Conservation (phyloP, 1,140 invertebrate genomes). For the Orchestia grillus region DNA sequence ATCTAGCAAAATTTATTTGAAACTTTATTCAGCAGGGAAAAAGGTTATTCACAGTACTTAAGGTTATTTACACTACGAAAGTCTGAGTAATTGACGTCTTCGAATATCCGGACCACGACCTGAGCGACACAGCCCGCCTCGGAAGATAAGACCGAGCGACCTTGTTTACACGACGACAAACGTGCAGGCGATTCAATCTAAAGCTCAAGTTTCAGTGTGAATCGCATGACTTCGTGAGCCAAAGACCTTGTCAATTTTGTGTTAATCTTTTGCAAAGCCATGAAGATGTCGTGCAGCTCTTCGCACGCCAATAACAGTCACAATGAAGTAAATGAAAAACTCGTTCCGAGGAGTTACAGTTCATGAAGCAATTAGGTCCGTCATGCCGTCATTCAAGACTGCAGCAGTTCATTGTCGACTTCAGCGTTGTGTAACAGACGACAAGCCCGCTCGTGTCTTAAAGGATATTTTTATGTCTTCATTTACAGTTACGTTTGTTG, state of each 20-base stretch:
- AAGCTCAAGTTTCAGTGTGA: neutral
- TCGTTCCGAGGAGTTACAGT: neutral
- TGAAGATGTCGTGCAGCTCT: neutral
- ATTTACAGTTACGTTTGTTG: neutral
- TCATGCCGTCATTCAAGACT: neutral
- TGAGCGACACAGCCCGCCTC: neutral
- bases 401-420: too few species aligned
- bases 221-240: neutral
- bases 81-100: neutral
- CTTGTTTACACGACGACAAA: neutral
- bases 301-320: neutral
- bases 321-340: neutral
- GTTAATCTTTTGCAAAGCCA: slow-evolving; percentile 1
- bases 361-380: neutral
- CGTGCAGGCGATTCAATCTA: neutral
- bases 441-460: neutral
- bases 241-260: neutral
- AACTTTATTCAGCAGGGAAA: too few species aligned
- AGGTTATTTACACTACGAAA: too few species aligned
- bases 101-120: neutral
- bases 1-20: too few species aligned
- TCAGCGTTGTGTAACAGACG: neutral
- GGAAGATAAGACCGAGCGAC: neutral
- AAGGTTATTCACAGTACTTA: too few species aligned
- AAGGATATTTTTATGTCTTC: neutral